phyloP scores from a whole-genome alignment of 2,888 invertebrate genomes.

The Rapana venosa region DNA sequence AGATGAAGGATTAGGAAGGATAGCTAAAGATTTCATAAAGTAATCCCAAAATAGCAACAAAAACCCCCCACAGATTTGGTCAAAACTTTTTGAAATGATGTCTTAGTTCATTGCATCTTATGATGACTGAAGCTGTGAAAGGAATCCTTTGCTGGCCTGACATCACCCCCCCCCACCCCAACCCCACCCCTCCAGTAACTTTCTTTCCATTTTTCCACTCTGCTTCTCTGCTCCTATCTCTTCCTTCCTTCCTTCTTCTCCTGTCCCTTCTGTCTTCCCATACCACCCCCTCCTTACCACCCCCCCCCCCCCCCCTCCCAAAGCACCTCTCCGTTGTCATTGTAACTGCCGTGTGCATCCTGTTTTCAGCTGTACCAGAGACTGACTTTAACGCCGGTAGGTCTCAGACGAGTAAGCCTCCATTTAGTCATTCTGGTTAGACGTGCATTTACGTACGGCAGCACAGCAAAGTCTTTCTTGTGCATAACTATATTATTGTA shows the following conservation, averaged over 20 bases:
- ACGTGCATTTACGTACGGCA: neutral
- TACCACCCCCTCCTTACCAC: neutral
- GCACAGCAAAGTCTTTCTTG: neutral
- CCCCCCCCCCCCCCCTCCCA: no score
- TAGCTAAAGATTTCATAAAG: no score
- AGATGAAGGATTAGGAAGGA: no score
- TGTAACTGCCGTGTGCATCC: neutral
- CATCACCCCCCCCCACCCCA: no score
- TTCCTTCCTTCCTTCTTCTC: neutral
- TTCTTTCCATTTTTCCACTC: neutral
- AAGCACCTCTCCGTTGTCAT: no score
- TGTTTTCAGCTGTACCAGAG: conserved; percentile 37
- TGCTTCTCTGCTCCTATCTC: neutral
- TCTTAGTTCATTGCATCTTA: no score
- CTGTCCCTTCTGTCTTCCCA: neutral
- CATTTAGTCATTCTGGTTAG: conserved; percentile 14
- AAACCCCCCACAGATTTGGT: no score
- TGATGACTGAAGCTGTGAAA: no score
- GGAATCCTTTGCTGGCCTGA: no score
- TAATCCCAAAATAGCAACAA: no score
- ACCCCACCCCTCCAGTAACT: neutral
- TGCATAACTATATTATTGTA: neutral
- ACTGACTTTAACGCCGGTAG: conserved; percentile 36
- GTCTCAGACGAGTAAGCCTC: conserved; percentile 34
- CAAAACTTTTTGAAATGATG: no score